phyloP scores from a whole-genome alignment of 2,113 vertebrate species.

The Pterocles gutturalis region DNA sequence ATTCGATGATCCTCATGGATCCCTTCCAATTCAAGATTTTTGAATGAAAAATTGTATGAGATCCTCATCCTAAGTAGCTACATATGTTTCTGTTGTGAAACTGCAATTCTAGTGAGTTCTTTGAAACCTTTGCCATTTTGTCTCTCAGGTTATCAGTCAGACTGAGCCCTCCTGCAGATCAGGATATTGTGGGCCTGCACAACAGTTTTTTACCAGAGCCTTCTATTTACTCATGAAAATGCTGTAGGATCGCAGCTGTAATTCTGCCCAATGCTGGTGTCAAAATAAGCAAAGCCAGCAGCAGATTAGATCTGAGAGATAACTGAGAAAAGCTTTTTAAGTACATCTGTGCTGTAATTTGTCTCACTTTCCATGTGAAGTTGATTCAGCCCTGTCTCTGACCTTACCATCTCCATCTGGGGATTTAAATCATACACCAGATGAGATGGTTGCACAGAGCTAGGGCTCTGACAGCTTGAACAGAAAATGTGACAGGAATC shows the following conservation, averaged over 20 bases:
- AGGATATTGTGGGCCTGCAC: neutral
- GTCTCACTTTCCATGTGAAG: neutral
- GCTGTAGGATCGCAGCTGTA: neutral
- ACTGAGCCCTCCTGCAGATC: neutral
- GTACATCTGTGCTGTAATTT: neutral
- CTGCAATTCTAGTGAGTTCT: neutral
- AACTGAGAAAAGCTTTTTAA: neutral
- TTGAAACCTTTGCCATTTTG: neutral
- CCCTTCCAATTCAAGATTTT: neutral
- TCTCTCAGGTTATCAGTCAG: accelerated
- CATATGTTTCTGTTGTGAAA: neutral
- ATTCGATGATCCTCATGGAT: accelerated
- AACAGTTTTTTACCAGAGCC: neutral
- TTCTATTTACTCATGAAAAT: neutral
- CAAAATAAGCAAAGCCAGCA: neutral
- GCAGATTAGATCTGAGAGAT: neutral
- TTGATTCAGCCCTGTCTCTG: neutral
- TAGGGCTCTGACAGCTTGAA: neutral
- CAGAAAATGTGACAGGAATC: neutral
- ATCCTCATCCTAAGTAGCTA: neutral
- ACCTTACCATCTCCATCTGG: constrained; percentile 1
- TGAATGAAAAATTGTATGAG: accelerated
- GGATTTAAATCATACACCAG: neutral
- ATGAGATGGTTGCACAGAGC: neutral
- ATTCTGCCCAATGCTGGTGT: neutral